Evolutionary conservation across 2,113 vertebrate genomes (phyloP), one percentile per base, ranked within the genome.

Genomic region (Antechinus stuartii): DNA sequence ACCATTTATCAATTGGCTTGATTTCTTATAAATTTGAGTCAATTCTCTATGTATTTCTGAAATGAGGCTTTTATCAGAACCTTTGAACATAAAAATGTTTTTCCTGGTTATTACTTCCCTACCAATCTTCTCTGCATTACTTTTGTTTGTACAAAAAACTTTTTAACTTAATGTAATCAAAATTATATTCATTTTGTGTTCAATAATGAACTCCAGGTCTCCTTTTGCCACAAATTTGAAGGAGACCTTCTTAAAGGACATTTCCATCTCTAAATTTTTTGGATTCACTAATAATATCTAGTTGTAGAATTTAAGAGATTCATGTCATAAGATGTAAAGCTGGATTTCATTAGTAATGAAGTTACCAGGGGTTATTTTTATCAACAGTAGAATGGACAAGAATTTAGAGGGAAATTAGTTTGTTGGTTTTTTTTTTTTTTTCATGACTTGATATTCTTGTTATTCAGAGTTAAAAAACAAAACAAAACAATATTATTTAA

Each of bases 361-460:
- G 61, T 90, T 91, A 26, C 11, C 92, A 84, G 54, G 16, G 50
- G 35, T 92, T 84, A 42, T 42, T 42, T 84, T 84, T 84, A 42
- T 84, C 68, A n/a, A 25, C 4, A 84, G 35, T 84, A 84, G 16
- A 42, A 42, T 84, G 68, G 68, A 1, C 22, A 26, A 23, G 68
- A 84, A 16, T 42, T 92, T 92, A 68, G 23, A 23, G 11, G 35
- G 55, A 92, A 61, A 4, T 90, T 26, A 92, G 61, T 24, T 84
- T 94, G 89, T 89, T 92, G 26, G 96, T 50, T 50, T 93, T 90
- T 93, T 89, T 89, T 92, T 30, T 96, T 52, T 11, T 92, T 89
- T 14, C 26, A 84, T 49, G 27, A 54, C 52, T 11, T 5, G 91
- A 0, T 56, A 56, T 90, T 16, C 54, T 35, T 76, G 16, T 6